phyloP scores from a whole-genome alignment of 2,797 vertebrate genomes.

The Falco biarmicus region DNA sequence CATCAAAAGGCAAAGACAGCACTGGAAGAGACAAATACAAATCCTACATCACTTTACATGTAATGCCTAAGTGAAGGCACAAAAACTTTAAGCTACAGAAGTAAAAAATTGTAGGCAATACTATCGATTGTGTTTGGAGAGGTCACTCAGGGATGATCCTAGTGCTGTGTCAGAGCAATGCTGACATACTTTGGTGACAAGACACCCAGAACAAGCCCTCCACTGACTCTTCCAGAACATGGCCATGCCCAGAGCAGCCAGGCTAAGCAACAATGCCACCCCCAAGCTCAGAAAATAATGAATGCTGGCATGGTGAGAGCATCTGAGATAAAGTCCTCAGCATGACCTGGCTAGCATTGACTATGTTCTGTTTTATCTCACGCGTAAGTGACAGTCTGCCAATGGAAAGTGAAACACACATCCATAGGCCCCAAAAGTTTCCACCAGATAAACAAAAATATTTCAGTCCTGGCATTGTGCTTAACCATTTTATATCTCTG shows the following conservation, averaged over 20 bases:
- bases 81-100: background rate
- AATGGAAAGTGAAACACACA: background rate
- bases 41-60: background rate
- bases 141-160: background rate
- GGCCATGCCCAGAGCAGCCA: background rate
- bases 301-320: fast-evolving
- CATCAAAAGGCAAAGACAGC: background rate
- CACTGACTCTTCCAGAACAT: background rate
- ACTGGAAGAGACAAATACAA: background rate
- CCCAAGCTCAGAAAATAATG: background rate
- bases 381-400: background rate
- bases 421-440: background rate
- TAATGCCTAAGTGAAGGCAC: background rate
- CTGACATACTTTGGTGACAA: background rate
- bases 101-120: background rate
- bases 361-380: fast-evolving
- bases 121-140: background rate
- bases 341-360: background rate
- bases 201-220: background rate
- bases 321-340: background rate
- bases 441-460: background rate
- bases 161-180: background rate
- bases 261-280: background rate
- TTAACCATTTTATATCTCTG: background rate
- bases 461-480: background rate